Conservation (phyloP, 2,888 invertebrate genomes). For the Netelia virgata region DNA sequence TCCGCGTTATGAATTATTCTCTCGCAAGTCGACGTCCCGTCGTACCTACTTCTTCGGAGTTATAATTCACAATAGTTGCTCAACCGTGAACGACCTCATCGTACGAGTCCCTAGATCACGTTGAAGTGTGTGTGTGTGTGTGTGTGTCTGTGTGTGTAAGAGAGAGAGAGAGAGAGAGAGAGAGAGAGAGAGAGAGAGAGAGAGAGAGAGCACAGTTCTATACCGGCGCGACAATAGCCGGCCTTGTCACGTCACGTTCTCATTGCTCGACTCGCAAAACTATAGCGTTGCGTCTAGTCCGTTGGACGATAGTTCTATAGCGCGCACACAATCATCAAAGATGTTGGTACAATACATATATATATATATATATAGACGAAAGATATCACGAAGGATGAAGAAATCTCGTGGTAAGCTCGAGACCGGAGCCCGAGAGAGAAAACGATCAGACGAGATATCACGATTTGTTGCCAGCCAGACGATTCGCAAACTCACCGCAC, state of each 20-base stretch:
- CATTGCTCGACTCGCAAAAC: slow-evolving; percentile 65
- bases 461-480: slow-evolving; percentile 60
- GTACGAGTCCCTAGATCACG: background rate
- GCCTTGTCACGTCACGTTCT: slow-evolving; percentile 72
- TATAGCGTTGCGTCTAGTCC: slow-evolving; percentile 34
- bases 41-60: slow-evolving; percentile 21
- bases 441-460: slow-evolving; percentile 29
- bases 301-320: slow-evolving; percentile 24
- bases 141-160: no score
- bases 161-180: slow-evolving; percentile 22
- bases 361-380: slow-evolving; percentile 17
- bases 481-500: slow-evolving; percentile 54
- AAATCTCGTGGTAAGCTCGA: slow-evolving; percentile 49
- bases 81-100: slow-evolving; percentile 70
- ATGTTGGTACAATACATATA: slow-evolving; percentile 14
- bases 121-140: no score
- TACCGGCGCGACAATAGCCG: slow-evolving; percentile 67
- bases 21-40: slow-evolving; percentile 3
- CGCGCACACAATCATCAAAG: slow-evolving; percentile 38
- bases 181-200: background rate
- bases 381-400: slow-evolving; percentile 36
- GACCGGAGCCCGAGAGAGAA: background rate
- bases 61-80: slow-evolving; percentile 66
- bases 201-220: slow-evolving; percentile 5
- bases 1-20: background rate